A percentile compares a stretch with the other conserved stretches of the same genome.
phyloP scores from a whole-genome alignment of 2,797 vertebrate species.

The Microctenopoma steveboyesi region DNA sequence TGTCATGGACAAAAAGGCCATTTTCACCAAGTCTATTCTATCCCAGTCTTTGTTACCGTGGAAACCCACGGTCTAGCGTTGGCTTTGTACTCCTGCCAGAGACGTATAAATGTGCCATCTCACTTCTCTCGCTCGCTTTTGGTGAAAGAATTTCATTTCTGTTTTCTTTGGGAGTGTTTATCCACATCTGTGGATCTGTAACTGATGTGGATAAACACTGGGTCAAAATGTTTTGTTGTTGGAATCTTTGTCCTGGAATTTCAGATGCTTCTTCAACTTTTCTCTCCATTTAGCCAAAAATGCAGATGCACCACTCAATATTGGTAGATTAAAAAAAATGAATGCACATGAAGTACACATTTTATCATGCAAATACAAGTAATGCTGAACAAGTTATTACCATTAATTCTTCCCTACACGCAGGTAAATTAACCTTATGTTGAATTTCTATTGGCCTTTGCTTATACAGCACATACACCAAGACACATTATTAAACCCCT shows the following conservation, averaged over 20 bases:
- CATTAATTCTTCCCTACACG: too few species aligned
- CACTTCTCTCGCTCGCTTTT: constrained; percentile 24
- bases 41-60: constrained; percentile 67
- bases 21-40: constrained; percentile 40
- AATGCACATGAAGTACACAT: neutral
- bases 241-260: constrained; percentile 43
- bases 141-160: constrained; percentile 6
- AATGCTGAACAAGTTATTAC: neutral
- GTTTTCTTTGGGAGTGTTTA: constrained; percentile 11
- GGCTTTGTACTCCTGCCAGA: constrained; percentile 63
- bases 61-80: constrained; percentile 66
- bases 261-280: constrained; percentile 8
- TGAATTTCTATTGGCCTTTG: neutral
- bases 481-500: too few species aligned
- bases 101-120: constrained; percentile 60
- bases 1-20: constrained; percentile 51
- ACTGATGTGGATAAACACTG: too few species aligned
- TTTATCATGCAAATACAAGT: neutral
- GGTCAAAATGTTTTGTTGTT: constrained; percentile 43
- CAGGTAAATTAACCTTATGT: neutral
- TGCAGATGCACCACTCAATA: neutral
- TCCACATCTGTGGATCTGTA: constrained; percentile 27
- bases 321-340: neutral
- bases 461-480: neutral
- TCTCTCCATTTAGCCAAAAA: neutral